Base-by-base conservation (phyloP, 2,888 invertebrate genomes). In the Thymelicus lineola region DNA sequence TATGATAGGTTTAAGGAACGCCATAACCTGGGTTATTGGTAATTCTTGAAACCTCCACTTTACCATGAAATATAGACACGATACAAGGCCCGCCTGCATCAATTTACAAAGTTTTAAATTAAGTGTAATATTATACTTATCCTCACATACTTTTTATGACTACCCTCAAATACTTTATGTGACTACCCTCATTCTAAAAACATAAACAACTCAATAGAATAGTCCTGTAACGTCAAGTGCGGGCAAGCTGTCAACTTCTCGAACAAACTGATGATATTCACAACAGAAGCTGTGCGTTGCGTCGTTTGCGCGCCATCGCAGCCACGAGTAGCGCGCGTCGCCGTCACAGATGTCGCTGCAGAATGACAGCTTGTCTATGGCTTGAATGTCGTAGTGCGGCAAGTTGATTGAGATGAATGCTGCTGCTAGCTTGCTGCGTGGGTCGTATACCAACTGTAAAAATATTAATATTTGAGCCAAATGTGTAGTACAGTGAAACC, bases 201-300 rank as follows among this genome's bases (percentile, higher is more conserved):
- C 7, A 50, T 9, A 50, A 9, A 50, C 10, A 20, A 53, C 20
- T 12, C 20, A 80, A 75, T 77, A 76, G 70, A 81, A 83, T 42
- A 78, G 20, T 38, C 76, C 80, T 7, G 70, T 70, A 0, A 87
- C 84, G 58, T 82, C 70, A 1, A 86, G 72, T 0, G 72, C 66
- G 0, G 86, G 85, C 62, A 90, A 73, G 70, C 79, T 76, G 12
- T 76, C 55, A 1, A 90, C 74, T 50, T 72, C 72, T 0, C 73
- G 45, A 0, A 73, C 59, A 28, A 92, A 90, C 0, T 89, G 80
- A 0, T 84, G 50, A 66, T 91, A 93, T 20, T 77, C 78, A 15
- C 93, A 93, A 62, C 92, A 92, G 69, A 92, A 93, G 71, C 92
- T 92, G 46, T 83, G 83, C 0, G 90, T 88, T 0, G 84, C 90